Conservation (phyloP, 92 coral and sea anemone genomes). For the Bergia puertoricense region DNA sequence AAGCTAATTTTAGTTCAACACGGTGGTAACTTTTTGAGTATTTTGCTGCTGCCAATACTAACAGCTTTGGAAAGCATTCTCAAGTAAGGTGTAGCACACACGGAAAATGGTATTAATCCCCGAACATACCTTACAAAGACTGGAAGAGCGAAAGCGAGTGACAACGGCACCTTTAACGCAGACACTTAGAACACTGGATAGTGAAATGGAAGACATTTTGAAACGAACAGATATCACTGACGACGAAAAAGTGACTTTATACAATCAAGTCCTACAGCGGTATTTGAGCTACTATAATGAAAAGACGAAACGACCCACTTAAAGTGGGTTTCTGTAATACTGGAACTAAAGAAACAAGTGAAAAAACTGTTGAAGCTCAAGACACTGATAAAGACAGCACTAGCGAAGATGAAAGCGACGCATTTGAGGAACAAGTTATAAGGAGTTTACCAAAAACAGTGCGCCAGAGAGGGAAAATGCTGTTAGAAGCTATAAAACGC, state of each 20-base stretch:
- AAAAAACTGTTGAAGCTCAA: conserved; percentile 30
- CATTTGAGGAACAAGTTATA: neutral
- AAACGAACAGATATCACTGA: conserved; percentile 37
- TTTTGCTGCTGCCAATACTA: conserved; percentile 44
- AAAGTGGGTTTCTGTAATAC: conserved; percentile 26
- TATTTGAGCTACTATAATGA: conserved; percentile 9
- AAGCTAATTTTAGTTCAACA: conserved; percentile 14
- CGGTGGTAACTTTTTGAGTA: conserved; percentile 22
- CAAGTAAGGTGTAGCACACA: conserved; percentile 39
- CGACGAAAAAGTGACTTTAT: conserved; percentile 39
- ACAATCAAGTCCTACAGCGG: conserved; percentile 19
- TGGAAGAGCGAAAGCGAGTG: neutral
- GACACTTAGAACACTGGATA: no score
- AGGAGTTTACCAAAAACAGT: conserved; percentile 44
- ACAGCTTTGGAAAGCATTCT: conserved; percentile 46
- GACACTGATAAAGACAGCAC: neutral
- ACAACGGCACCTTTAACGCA: no score
- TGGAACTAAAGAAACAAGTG: conserved; percentile 34
- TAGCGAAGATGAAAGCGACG: conserved; percentile 2
- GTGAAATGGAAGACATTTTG: conserved; percentile 16
- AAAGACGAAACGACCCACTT: conserved; percentile 44
- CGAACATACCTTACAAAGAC: conserved; percentile 44
- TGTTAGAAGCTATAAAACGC: no score
- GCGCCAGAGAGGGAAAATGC: neutral
- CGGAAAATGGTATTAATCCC: conserved; percentile 39